Conservation (phyloP, 2,797 vertebrate species). For the Lithobates pipiens region DNA sequence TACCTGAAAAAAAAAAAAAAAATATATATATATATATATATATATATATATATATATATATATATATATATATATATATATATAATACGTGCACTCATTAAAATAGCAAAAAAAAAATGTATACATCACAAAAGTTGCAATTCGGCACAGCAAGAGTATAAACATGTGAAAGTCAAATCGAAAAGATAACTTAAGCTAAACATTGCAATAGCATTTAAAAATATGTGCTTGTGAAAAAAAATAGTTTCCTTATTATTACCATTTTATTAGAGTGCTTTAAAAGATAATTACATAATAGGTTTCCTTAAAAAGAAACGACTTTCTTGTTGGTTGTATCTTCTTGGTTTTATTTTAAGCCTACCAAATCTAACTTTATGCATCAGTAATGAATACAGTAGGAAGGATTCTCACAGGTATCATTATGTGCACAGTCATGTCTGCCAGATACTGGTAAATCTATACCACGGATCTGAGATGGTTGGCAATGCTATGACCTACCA, state of each 20-base stretch:
- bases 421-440: not conserved
- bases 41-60: no score
- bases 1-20: no score
- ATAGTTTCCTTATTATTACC: not conserved
- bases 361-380: slow-evolving; percentile 37
- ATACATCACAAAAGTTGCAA: no score
- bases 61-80: no score
- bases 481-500: slow-evolving; percentile 38
- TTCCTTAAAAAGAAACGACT: not conserved
- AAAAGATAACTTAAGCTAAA: no score
- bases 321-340: not conserved
- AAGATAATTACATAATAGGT: not conserved
- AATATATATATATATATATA: no score
- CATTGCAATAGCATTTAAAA: no score
- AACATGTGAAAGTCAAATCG: no score
- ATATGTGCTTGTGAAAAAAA: not conserved
- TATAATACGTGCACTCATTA: no score
- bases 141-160: no score
- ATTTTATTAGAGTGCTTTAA: not conserved
- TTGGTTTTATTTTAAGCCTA: slow-evolving; percentile 34
- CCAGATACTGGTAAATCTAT: slow-evolving; percentile 61
- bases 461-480: slow-evolving; percentile 49
- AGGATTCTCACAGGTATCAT: slow-evolving; percentile 60
- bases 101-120: no score
- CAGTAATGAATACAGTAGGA: slow-evolving; percentile 10